Base-by-base conservation (phyloP, 2,888 invertebrate species). In the Scaptomyza caliginosa region DNA sequence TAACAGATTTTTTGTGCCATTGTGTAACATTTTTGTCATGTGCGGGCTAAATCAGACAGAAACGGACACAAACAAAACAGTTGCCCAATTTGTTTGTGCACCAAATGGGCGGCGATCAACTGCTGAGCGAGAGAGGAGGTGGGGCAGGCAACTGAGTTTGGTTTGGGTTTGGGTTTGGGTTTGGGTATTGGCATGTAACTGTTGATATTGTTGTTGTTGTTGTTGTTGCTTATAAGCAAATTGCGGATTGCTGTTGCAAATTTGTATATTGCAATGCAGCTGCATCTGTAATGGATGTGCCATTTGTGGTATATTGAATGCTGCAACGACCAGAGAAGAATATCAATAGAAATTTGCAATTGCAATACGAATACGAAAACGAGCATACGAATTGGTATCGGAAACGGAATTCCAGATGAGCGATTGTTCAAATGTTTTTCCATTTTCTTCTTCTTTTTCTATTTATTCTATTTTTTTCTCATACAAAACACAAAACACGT, bases 211-310 rank as follows among this genome's bases (percentile, higher is more conserved):
- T 17, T 43, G 38, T 36, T 50, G 40, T 34, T 55, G 62, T 38
- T 69, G 49, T 30, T 51, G 63, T 55, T 72, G 70, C 70, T 74
- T 74, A 69, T 72, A 72, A 72, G 72, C 72, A 72, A 72, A 75
- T 72, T 72, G 75, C 52, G 58, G 65, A 72, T 72, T 72, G 72
- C 72, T 75, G 75, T 72, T 75, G 71, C 72, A 72, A 73, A 73
- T 73, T 73, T 73, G 73, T 70, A 58, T 66, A 66, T 62, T 75
- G 74, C 69, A 62, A 69, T 75, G 79, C 80, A 55, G 76, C 65
- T 64, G 65, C 70, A 64, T 60, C 70, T 85, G 83, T 78, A 79
- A 79, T 85, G 83, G 86, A 78, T 84, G 78, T 84, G 78, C 81
- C 85, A 81, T 78, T 78, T 78, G 77, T 66, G 77, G 84, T 77